Evolutionary conservation across 2,113 vertebrate species (phyloP).

Genomic region (Agapornis roseicollis): DNA sequence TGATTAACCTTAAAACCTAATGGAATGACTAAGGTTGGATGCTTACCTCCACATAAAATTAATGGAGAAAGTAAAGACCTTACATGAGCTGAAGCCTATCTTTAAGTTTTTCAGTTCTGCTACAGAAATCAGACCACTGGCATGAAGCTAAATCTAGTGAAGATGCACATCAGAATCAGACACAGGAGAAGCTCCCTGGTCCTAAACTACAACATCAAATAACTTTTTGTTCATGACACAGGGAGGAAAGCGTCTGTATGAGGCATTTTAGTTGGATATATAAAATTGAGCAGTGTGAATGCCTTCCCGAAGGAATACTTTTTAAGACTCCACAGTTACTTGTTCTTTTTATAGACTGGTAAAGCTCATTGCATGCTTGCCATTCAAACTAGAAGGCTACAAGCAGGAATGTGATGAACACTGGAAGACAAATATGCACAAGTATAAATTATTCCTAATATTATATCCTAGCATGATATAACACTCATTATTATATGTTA

Average conservation of each 20-base stretch:
- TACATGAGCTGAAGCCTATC: background rate
- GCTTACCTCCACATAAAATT: background rate
- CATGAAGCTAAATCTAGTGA: background rate
- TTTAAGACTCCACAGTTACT: background rate
- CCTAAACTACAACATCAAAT: background rate
- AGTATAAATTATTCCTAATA: background rate
- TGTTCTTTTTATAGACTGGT: background rate
- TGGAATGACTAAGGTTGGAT: background rate
- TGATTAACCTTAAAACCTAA: background rate
- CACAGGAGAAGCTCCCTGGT: background rate
- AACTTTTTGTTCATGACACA: background rate
- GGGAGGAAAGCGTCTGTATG: background rate
- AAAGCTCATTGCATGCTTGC: background rate
- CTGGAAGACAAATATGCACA: background rate
- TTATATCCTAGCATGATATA: background rate
- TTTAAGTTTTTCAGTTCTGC: background rate
- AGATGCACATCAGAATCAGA: background rate
- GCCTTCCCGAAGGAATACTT: background rate
- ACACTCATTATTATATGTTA: background rate
- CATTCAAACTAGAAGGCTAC: background rate
- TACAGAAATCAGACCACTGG: background rate
- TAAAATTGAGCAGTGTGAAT: background rate
- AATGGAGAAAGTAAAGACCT: background rate
- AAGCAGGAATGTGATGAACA: background rate
- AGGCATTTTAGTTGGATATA: background rate